Conservation (phyloP, 1,140 invertebrate species). For the Antheraea mylitta region DNA sequence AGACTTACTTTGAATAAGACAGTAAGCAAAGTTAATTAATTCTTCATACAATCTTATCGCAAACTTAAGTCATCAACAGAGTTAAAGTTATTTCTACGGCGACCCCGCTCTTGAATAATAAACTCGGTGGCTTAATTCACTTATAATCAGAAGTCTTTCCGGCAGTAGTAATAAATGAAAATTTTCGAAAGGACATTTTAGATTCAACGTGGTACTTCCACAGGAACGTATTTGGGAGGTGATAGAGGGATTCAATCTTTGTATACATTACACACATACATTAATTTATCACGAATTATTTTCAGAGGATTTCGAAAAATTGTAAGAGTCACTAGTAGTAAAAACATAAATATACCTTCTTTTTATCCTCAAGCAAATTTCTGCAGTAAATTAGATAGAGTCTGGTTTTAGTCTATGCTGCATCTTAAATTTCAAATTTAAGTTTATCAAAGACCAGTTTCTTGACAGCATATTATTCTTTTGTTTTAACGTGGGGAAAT, state of each 20-base stretch:
- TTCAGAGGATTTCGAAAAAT: too few species aligned
- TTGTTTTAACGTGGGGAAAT: too few species aligned
- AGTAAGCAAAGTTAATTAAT: not conserved
- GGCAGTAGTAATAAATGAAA: conserved; percentile 11
- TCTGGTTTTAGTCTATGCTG: too few species aligned
- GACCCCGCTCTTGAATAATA: conserved; percentile 24
- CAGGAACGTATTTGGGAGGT: not conserved
- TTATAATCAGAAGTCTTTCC: conserved; percentile 28
- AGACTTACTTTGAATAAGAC: not conserved
- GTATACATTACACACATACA: too few species aligned
- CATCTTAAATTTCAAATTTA: too few species aligned
- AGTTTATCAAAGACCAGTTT: too few species aligned
- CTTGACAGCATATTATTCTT: too few species aligned
- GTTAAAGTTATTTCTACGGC: conserved; percentile 14
- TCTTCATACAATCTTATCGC: not conserved
- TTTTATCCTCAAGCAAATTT: too few species aligned
- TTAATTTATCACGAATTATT: too few species aligned
- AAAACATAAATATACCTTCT: too few species aligned
- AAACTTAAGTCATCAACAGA: conserved; percentile 15
- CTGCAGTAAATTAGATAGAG: too few species aligned
- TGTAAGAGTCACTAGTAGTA: too few species aligned
- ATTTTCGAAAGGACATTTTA: conserved; percentile 10
- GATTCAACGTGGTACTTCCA: not conserved
- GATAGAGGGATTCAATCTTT: not conserved
- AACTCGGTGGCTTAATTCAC: conserved; percentile 24